Evolutionary conservation across 2,888 invertebrate genomes (phyloP), one percentile per base, ranked within the genome.

Genomic region (Timema podura): DNA sequence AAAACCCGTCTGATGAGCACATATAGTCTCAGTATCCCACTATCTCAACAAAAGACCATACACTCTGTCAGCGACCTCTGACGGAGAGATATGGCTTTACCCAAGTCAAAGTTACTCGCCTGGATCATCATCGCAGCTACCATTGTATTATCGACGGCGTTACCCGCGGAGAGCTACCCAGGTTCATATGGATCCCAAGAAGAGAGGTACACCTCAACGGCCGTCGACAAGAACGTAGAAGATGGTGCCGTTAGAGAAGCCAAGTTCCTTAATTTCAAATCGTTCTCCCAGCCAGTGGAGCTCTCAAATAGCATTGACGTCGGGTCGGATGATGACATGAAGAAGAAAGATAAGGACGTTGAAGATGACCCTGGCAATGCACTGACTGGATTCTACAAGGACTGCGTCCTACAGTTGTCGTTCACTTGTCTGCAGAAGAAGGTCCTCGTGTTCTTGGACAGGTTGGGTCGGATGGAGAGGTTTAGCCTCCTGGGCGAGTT

Each of bases 401-500:
- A 86, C 73, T 88, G 88, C 76, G 79, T 88, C 64, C 69, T 86
- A 46, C 82, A 83, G 75, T 77, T 88, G 1, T 88, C 88, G 0
- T 83, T 86, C 70, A 77, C 80, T 46, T 88, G 88, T 76, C 79
- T 87, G 45, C 87, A 86, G 76, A 85, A 82, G 73, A 86, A 86
- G 75, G 83, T 87, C 3, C 79, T 86, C 9, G 76, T 84, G 64
- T 88, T 86, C 79, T 77, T 88, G 71, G 85, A 85, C 70, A 81
- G 84, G 30, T 78, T 88, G 5, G 84, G 84, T 72, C 80, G 81
- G 64, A 77, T 87, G 67, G 82, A 84, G 73, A 85, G 86, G 75
- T 83, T 87, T 73, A 83, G 83, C 9, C 79, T 88, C 49, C 77
- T 86, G 68, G 88, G 87, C 1, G 83, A 85, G 71, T 83, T 82